Base-by-base conservation (phyloP, 1,140 invertebrate genomes). In the Cyclina sinensis region DNA sequence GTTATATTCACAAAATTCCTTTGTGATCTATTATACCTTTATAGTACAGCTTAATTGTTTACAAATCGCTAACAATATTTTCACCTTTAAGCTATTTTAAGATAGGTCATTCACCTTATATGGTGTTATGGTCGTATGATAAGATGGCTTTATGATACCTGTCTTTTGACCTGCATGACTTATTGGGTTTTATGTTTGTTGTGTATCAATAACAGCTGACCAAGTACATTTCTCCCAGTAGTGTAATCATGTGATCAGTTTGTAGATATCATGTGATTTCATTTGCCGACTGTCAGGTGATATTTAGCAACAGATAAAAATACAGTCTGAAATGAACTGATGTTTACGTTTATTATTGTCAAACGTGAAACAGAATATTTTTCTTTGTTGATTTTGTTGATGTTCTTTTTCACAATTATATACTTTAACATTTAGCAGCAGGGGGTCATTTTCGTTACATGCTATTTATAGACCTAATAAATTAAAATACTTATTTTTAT, bases 51-150 rank as follows among this genome's bases (percentile, higher is more conserved):
- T 18, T 14, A 54, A 54, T 54, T 54, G 51, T 54, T 54, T 11
- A 11, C 21, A 18, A 54, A 54, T 43, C 14, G 14, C 43, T 43
- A 43, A 43, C n/a, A n/a, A n/a, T n/a, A n/a, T n/a, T 43, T 43
- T 7, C 43, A 7, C 5, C 51, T 18, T 54, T 18, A 3, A n/a
- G 51, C 51, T 12, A 54, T 54, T 54, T 54, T n/a, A 3, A 12
- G 4, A 54, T 5, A 62, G 57, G n/a, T 62, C 24, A 14, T 4
- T 62, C 4, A 62, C 57, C 57, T 62, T 27, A 27, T 62, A 62
- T 62, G 57, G 57, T 62, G 24, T 62, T 27, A 62, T 24, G 24
- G 57, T 62, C 57, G 57, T 62, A 62, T 24, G 57, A 62, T 62
- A 62, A 57, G n/a, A 27, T 14, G 18, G 21, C 3, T 12, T 4